phyloP scores from a whole-genome alignment of 2,113 vertebrate species.

The Aplodontia rufa region DNA sequence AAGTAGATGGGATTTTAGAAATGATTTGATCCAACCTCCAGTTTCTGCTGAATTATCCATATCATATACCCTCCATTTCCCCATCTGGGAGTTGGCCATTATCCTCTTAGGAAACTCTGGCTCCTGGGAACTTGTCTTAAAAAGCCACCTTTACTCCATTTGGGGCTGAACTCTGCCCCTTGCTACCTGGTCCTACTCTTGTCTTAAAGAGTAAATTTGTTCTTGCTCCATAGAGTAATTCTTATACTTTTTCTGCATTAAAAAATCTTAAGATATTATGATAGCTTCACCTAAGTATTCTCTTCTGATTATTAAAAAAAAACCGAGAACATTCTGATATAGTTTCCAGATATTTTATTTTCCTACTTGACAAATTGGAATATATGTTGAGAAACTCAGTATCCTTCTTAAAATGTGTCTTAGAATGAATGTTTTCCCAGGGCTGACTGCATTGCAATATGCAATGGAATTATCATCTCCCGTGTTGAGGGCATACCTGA shows the following conservation, averaged over 20 bases:
- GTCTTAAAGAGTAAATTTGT: neutral
- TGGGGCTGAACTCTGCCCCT: neutral
- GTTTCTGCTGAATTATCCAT: neutral
- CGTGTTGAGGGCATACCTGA: neutral
- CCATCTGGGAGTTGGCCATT: neutral
- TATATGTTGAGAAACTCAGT: neutral
- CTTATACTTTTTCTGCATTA: neutral
- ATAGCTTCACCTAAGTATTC: neutral
- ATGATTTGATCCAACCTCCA: neutral
- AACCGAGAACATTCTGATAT: neutral
- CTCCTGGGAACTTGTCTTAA: neutral
- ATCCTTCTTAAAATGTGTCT: neutral
- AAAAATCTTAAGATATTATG: slow-evolving; percentile 20
- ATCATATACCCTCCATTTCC: neutral
- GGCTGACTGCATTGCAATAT: neutral
- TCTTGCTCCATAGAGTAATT: neutral
- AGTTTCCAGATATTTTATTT: neutral
- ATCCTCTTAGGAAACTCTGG: neutral
- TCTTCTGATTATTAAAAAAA: neutral
- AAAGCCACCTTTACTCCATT: neutral
- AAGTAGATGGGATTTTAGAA: neutral
- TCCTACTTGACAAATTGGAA: neutral
- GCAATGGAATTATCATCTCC: neutral
- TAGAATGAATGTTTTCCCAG: neutral
- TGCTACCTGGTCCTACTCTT: neutral